Evolutionary conservation across 2,113 vertebrate genomes (phyloP), one percentile per base, ranked within the genome.

Genomic region (Otis tarda): DNA sequence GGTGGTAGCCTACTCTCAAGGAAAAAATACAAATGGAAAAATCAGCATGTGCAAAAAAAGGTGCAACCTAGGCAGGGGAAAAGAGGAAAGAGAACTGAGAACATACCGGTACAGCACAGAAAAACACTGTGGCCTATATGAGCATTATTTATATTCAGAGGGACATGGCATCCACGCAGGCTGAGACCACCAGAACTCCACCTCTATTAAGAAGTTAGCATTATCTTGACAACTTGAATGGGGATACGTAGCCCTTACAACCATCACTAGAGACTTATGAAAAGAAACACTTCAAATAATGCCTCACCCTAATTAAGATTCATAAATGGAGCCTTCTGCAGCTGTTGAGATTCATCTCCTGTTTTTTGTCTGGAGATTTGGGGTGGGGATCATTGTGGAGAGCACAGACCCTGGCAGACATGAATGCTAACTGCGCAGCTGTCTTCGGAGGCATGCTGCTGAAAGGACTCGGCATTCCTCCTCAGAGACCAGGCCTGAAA

Each of bases 351-450:
- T 81, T 63, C 56, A n/a, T 88, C 87, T 90, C 50, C 67, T 35
- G 63, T 1, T 64, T 64, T 81, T n/a, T 69, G 74, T 85, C 91
- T 86, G 78, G 75, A 90, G 84, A 39, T 61, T 3, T 55, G 63
- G 65, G 83, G 78, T 65, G 70, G 89, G 89, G 80, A 83, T 91
- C 41, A 70, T 0, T 49, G 61, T 65, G 43, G 76, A 93, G 94
- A 71, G 57, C 18, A 63, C 57, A 63, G 74, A 39, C 55, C 41
- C 69, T 30, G 49, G 83, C 80, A 96, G 87, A 69, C 78, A 55
- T 18, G 7, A 24, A 64, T 57, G 75, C 68, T 95, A 30, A 59
- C 16, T 69, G 70, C 4, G 68, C 96, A 98, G 97, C 95, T 97
- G 96, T 95, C 96, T 67, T 47, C 8, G 8, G 75, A 83, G 86